Base-by-base conservation (phyloP, 1,140 invertebrate species). In the Drosophila pseudoananassae region DNA sequence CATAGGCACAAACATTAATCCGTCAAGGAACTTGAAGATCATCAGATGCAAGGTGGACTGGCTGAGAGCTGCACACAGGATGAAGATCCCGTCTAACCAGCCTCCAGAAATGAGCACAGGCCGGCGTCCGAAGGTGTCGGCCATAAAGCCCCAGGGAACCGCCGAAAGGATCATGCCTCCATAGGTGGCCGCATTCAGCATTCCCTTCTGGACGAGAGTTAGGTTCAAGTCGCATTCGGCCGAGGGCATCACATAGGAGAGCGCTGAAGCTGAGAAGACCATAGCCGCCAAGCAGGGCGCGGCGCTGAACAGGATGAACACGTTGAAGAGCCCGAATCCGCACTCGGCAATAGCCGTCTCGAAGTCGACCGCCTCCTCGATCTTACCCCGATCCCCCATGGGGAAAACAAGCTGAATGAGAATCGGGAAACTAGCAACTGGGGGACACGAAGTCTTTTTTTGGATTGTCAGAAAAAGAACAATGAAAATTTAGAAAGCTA, bases 81-180 rank as follows among this genome's bases (percentile, higher is more conserved):
- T 95, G 36, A 94, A 93, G 2, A 97, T 70, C 1, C 94, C 94
- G 65, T 96, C 94, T 0, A 94, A 87, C 33, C 95, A 91, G 74
- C 95, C 95, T 0, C 96, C 96, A 70, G 93, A 94, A 15, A 96
- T 76, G 45, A 97, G 92, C 25, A 97, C 93, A 25, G 93, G 92
- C 45, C 93, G 93, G 4, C 97, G 93, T 0, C 97, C 97, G n/a
- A 95, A 92, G 0, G 94, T 94, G 82, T 98, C 97, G 0, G 96
- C 95, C 5, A 97, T 80, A 58, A 95, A 96, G 4, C 97, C 97
- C 96, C 96, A 97, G 4, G 97, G 78, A 76, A 96, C 93, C 0
- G 96, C 96, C 55, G 96, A 96, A 0, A 94, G 92, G 74, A 97
- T 94, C 96, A 97, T 97, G 50, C 97, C 97, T 96, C 93, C 92